Percentiles rank a stretch among this genome's conserved stretches.
Evolutionary conservation across 2,797 vertebrate genomes (phyloP).

Genomic region (Gobionotothen gibberifrons): DNA sequence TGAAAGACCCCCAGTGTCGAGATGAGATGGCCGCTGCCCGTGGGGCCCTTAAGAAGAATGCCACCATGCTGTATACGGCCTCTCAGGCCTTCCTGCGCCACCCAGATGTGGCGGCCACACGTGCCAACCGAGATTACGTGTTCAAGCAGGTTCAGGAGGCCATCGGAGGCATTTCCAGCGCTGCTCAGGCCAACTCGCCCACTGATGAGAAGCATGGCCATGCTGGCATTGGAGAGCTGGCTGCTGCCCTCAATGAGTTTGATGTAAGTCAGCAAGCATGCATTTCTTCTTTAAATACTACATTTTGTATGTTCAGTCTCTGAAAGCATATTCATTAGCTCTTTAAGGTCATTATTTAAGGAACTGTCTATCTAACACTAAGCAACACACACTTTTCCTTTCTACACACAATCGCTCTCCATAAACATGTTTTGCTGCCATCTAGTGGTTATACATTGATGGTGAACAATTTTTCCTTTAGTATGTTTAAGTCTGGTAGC

Average conservation of each 20-base stretch:
- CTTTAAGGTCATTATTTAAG: neutral
- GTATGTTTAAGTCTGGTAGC: neutral
- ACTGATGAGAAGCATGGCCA: slow-evolving; percentile 96
- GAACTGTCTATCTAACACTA: neutral
- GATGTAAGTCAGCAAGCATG: slow-evolving; percentile 88
- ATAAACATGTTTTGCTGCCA: slow-evolving; percentile 55
- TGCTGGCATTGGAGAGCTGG: slow-evolving; percentile 96
- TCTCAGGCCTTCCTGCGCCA: slow-evolving; percentile 97
- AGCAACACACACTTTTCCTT: neutral
- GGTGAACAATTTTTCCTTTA: slow-evolving; percentile 2
- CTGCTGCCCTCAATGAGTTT: slow-evolving; percentile 97
- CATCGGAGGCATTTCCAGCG: slow-evolving; percentile 95
- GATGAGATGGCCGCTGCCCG: slow-evolving; percentile 98
- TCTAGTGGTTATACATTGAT: slow-evolving; percentile 71
- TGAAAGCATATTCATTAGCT: neutral
- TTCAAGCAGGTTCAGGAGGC: slow-evolving; percentile 99
- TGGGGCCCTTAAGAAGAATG: slow-evolving; percentile 97
- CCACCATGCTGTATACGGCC: slow-evolving; percentile 98
- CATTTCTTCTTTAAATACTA: neutral
- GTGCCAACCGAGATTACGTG: slow-evolving; percentile 97
- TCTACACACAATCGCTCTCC: neutral
- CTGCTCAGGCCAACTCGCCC: slow-evolving; percentile 96
- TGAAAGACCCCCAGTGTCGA: slow-evolving; percentile 97
- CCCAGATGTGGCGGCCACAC: slow-evolving; percentile 95
- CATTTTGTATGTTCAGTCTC: neutral